A percentile compares a stretch with the other conserved stretches of the same genome.
Evolutionary conservation across 2,888 invertebrate species (phyloP).

Genomic region (Dimorphilus gyrociliatus): DNA sequence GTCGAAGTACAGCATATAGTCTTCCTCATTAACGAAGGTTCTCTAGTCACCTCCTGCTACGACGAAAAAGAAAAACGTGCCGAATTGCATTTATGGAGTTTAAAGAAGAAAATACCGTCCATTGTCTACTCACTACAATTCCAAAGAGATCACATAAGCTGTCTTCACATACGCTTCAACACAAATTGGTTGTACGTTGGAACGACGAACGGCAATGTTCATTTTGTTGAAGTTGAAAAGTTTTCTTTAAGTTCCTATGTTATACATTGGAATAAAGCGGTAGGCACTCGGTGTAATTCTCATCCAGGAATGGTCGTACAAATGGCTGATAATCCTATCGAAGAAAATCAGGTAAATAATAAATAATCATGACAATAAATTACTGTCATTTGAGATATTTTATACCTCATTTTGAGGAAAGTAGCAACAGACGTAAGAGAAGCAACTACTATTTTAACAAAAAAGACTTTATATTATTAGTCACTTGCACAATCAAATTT

Average conservation of each 20-base stretch:
- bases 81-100: slow-evolving; percentile 92
- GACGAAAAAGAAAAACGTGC: too few relatives aligned
- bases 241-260: slow-evolving; percentile 92
- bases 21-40: slow-evolving; percentile 93
- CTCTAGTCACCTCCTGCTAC: slow-evolving; percentile 79
- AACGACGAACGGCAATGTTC: slow-evolving; percentile 92
- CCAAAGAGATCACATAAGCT: slow-evolving; percentile 89
- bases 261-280: slow-evolving; percentile 99
- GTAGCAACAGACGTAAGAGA: too few relatives aligned
- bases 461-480: too few relatives aligned
- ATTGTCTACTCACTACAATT: slow-evolving; percentile 92
- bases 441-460: too few relatives aligned
- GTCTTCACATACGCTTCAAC: slow-evolving; percentile 81
- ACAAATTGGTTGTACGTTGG: slow-evolving; percentile 98
- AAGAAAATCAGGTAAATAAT: slow-evolving; percentile 67
- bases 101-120: slow-evolving; percentile 73
- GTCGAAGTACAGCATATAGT: slow-evolving; percentile 68
- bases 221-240: slow-evolving; percentile 86
- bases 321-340: slow-evolving; percentile 87
- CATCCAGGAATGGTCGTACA: slow-evolving; percentile 93
- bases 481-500: too few relatives aligned
- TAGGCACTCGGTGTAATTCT: slow-evolving; percentile 78
- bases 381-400: too few relatives aligned
- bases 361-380: too few relatives aligned
- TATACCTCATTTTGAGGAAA: too few relatives aligned